These are phyloP conservation scores for Pluvialis apricaria DNA, from an alignment of 2,113 vertebrate genomes.

Conservation along the genomic window DNA sequence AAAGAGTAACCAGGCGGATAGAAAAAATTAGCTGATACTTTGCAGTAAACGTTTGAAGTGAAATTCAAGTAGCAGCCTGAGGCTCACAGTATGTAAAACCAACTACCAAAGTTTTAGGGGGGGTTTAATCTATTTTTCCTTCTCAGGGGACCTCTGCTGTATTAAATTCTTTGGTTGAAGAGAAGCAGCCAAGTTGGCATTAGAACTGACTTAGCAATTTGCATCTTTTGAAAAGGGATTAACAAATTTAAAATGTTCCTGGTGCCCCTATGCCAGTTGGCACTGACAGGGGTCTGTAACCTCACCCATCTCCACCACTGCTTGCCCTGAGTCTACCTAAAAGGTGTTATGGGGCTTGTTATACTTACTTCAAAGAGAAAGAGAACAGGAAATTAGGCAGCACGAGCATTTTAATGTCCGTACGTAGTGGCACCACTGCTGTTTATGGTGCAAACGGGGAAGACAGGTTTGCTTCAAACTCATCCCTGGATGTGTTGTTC, in stretches of 20 bases:
- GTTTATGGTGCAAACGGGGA: neutral
- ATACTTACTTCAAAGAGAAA: neutral
- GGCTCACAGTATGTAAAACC: slow-evolving; percentile 61
- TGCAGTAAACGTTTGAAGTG: slow-evolving; percentile 54
- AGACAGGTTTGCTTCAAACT: neutral
- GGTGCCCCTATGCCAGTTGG: neutral
- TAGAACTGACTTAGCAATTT: slow-evolving; percentile 24
- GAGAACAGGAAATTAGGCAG: neutral
- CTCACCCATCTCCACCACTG: neutral
- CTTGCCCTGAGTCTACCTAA: neutral
- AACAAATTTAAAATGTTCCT: neutral
- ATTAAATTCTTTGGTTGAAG: slow-evolving; percentile 28
- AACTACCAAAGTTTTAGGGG: slow-evolving; percentile 35
- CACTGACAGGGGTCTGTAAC: neutral
- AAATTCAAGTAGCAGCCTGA: slow-evolving; percentile 61
- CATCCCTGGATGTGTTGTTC: neutral
- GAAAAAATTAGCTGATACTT: slow-evolving; percentile 41
- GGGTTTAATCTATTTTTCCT: slow-evolving; percentile 31
- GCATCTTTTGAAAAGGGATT: slow-evolving; percentile 34
- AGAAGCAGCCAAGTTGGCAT: slow-evolving; percentile 29
- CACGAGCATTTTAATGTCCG: neutral
- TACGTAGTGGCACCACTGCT: neutral
- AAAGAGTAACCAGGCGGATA: slow-evolving; percentile 62
- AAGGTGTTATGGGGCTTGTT: neutral
- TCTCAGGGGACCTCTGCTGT: slow-evolving; percentile 43